Conservation (phyloP, 2,888 invertebrate species). For the Anoncus sp. region DNA sequence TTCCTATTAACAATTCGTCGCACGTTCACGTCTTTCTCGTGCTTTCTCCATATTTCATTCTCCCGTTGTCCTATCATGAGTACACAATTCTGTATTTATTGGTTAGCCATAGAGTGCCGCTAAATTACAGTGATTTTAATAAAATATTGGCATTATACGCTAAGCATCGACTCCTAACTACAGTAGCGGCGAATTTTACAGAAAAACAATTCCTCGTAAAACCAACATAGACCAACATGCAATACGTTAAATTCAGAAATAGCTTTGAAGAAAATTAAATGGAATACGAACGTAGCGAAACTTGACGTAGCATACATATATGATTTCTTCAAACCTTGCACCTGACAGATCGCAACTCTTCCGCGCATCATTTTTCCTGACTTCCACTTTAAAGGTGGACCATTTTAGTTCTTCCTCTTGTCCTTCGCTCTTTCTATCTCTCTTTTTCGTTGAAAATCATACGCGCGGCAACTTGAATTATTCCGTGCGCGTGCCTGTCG, state of each 20-base stretch:
- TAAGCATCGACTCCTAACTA: background rate
- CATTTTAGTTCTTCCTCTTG: constrained; percentile 25
- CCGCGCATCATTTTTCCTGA: background rate
- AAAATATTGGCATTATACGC: background rate
- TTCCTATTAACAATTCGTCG: constrained; percentile 51
- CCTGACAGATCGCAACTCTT: background rate
- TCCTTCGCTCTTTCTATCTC: constrained; percentile 15
- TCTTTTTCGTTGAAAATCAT: constrained; percentile 61
- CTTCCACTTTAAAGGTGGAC: background rate
- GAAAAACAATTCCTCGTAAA: constrained; percentile 2
- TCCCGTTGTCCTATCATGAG: constrained; percentile 6
- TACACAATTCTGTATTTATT: constrained; percentile 29
- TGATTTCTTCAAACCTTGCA: constrained; percentile 16
- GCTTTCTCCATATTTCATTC: constrained; percentile 32
- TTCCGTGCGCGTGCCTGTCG: constrained; percentile 66
- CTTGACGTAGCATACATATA: background rate
- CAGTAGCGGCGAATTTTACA: background rate
- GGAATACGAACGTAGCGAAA: constrained; percentile 22
- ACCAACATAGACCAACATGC: no score
- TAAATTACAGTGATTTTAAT: constrained; percentile 23
- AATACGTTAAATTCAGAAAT: background rate
- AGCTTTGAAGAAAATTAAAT: constrained; percentile 26
- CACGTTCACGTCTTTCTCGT: constrained; percentile 45
- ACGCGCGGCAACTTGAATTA: constrained; percentile 68
- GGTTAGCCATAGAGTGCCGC: background rate